Conservation (phyloP, 2,113 vertebrate species). For the Microcebus lehilahytsara region DNA sequence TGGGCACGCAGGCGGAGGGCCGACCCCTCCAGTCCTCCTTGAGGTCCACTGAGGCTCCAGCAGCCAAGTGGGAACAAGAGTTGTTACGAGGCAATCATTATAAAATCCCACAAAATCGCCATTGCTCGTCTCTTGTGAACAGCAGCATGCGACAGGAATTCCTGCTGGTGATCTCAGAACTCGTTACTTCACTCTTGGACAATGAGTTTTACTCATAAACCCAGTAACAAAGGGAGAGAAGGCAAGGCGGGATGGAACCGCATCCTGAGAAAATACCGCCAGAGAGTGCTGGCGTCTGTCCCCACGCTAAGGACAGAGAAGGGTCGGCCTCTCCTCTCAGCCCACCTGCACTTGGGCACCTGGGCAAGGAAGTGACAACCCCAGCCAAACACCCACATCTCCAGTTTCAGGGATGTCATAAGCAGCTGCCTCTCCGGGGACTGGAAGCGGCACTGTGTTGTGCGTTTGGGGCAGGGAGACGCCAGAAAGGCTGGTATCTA, state of each 20-base stretch:
- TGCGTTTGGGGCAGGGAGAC: not conserved
- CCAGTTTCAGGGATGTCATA: not conserved
- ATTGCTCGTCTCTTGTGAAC: fast-evolving
- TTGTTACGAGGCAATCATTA: not conserved
- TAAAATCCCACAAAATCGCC: not conserved
- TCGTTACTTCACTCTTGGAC: not conserved
- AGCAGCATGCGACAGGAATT: fast-evolving
- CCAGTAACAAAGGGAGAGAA: not conserved
- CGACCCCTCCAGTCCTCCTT: not conserved
- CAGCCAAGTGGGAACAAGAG: fast-evolving
- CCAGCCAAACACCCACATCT: not conserved
- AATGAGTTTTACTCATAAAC: not conserved
- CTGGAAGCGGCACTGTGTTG: no score
- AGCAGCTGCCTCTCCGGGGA: not conserved
- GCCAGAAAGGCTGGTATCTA: not conserved
- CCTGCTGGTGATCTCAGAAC: not conserved
- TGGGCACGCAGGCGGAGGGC: not conserved
- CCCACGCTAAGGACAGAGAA: not conserved
- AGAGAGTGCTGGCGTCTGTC: not conserved
- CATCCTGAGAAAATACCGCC: not conserved
- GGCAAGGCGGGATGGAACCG: not conserved
- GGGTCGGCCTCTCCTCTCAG: not conserved
- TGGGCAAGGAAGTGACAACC: not conserved
- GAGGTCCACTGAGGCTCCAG: not conserved
- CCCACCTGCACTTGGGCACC: not conserved